Conservation (phyloP, 2,888 invertebrate species). For the Eupithecia insigniata region DNA sequence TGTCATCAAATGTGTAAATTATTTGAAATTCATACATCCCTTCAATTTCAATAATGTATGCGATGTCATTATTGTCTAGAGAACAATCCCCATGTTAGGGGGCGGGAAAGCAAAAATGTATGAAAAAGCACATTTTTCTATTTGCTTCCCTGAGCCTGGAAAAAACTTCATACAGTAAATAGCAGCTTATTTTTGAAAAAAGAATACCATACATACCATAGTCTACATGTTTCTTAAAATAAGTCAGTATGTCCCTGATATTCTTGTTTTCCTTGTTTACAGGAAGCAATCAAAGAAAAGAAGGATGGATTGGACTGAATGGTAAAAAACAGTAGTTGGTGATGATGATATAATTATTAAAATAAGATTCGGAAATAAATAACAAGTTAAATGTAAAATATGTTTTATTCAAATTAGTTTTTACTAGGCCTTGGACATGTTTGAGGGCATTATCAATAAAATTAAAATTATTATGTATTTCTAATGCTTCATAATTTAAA, state of each 20-base stretch:
- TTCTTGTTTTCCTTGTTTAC: conserved; percentile 50
- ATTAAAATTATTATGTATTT: background rate
- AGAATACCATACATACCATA: too few species aligned
- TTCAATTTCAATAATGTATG: too few species aligned
- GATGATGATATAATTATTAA: background rate
- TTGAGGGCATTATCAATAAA: background rate
- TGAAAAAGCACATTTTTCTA: too few species aligned
- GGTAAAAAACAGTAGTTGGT: conserved; percentile 1
- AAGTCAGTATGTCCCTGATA: background rate
- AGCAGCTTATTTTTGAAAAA: background rate
- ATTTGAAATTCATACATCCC: too few species aligned
- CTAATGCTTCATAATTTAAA: background rate
- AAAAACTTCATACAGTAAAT: background rate
- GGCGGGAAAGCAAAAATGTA: too few species aligned
- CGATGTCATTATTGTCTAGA: too few species aligned
- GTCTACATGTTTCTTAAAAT: background rate
- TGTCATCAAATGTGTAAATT: too few species aligned
- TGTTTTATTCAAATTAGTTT: conserved; percentile 20
- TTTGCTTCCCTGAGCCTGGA: background rate
- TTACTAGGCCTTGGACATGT: conserved; percentile 17
- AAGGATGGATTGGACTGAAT: conserved; percentile 91
- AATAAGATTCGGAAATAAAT: conserved; percentile 15
- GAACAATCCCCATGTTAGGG: too few species aligned
- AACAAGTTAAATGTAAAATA: conserved; percentile 18
- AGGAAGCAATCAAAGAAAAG: conserved; percentile 95